Base-by-base conservation (phyloP, 1,140 invertebrate genomes). In the Pachypsylla venusta region DNA sequence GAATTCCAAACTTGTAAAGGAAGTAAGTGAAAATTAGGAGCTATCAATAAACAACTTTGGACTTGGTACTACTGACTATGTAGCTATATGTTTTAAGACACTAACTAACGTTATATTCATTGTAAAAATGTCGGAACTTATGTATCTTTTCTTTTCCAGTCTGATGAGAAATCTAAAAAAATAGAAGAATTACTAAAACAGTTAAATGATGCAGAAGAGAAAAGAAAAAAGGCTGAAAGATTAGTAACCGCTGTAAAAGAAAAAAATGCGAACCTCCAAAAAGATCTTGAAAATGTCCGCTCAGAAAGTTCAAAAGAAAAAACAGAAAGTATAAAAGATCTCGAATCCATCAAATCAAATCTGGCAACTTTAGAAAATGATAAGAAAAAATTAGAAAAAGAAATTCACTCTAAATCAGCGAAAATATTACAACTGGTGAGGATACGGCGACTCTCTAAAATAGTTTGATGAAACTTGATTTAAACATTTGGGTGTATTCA, bases 341-440 rank as follows among this genome's bases (percentile, higher is more conserved):
- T 35, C 7, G 30, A 35, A n/a, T 10, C 7, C n/a, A 10, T 35
- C 7, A 35, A 35, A 35, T 35, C 30, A 7, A 35, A 35, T 7
- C 30, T 35, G 7, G 7, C 30, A 10, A n/a, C 30, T 35, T 35
- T 35, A 35, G 30, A 35, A 35, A n/a, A 7, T 35, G 30, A 35
- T 10, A 35, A 35, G 7, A 35, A 35, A 35, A 35, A 35, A n/a
- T 35, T 35, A 7, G 30, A 77, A 76, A 63, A 76, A 77, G 70
- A 82, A 67, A 73, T 77, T 60, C 73, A 77, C 35, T 73, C 74
- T 26, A 80, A 79, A 74, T 73, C 75, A 63, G 73, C 73, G 65
- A 71, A 76, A 67, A 77, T 81, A 53, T 74, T 77, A 62, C 75
- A 78, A 71, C 70, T 79, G 74, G 80, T 80, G 75, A 73, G 58